Base-by-base conservation (phyloP, 2,888 invertebrate genomes). In the Diploptera punctata region DNA sequence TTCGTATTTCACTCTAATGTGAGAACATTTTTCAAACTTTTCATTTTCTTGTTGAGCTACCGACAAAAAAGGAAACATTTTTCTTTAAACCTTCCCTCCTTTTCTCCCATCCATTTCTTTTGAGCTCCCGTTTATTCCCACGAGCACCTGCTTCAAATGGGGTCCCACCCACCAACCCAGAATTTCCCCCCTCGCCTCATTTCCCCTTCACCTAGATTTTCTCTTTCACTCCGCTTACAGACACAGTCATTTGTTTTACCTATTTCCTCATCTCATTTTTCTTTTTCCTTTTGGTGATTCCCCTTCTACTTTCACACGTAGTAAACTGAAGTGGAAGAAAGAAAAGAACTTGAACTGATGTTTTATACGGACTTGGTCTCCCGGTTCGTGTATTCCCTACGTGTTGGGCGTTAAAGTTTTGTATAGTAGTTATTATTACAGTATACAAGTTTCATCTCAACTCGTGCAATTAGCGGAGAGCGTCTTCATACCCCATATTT, bases 191-290 rank as follows among this genome's bases (percentile, higher is more conserved):
- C 60, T 38, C 24, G 1, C 29, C 33, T 21, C 24, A 29, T 52
- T 52, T 24, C 49, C n/a, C 47, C 19, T 38, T 26, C 47, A 47
- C 67, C 31, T 47, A n/a, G 38, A 19, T 43, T 71, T 52, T 71
- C 52, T 71, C 54, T 65, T 43, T 29, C 18, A 68, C 71, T 19
- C 21, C 19, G 52, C 38, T 38, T 16, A 67, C 65, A 52, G 44
- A 65, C 44, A 70, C 73, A 61, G 70, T 60, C 73, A 73, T 73
- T 73, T 73, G 73, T 73, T 73, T 73, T 70, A 65, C 73, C 69
- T 70, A 70, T 70, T 73, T 73, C 65, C 67, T 73, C 73, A 24
- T 60, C 70, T 73, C 70, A 73, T 73, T 73, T 73, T 73, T 73
- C 73, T 73, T 67, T 57, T 43, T 67, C 67, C 70, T 70, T 73